Evolutionary conservation across 2,113 vertebrate genomes (phyloP), one percentile per base, ranked within the genome.

Genomic region (Plecotus auritus): DNA sequence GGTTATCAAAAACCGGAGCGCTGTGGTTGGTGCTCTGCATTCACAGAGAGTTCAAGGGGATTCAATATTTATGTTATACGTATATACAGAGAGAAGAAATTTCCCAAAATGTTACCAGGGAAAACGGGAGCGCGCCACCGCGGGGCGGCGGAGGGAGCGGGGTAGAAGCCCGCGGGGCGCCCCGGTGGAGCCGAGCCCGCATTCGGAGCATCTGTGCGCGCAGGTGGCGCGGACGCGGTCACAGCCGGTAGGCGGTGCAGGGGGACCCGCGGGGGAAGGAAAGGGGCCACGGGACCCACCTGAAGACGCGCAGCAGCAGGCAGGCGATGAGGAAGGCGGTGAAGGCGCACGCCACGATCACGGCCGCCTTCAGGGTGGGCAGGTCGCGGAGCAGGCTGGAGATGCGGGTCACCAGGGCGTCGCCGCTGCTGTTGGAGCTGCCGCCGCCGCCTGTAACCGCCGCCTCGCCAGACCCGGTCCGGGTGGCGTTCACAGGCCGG

Each of bases 301-400:
- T 99, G 99, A 98, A 96, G 95, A 99, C 98, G 97, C 99, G 99
- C 96, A 99, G 95, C 97, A 99, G 98, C 95, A 99, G 98, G 96
- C 99, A 99, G 82, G 97, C 98, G 98, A 99, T 97, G 96, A 99
- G 98, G 37, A 98, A 97, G 85, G 98, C 98, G 89, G 99, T 99
- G 97, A 99, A 95, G 93, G 98, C 98, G 96, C 98, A 99, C 93
- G 99, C 98, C 96, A 98, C 98, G 95, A 99, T 98, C 73, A 99
- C 99, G 7, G 99, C 98, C 95, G 98, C 99, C 98, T 99, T 99
- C 88, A 99, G 98, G 49, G 99, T 98, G 37, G 99, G 99, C 40
- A 99, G 98, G 90, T 99, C 98, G 90, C 98, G 98, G 93, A 99
- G 98, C 70, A 99, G 83, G 1, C 98, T 97, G 93, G 98, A 99